Evolutionary conservation across 2,797 vertebrate species (phyloP).

Genomic region (Gallinago solitaria): DNA sequence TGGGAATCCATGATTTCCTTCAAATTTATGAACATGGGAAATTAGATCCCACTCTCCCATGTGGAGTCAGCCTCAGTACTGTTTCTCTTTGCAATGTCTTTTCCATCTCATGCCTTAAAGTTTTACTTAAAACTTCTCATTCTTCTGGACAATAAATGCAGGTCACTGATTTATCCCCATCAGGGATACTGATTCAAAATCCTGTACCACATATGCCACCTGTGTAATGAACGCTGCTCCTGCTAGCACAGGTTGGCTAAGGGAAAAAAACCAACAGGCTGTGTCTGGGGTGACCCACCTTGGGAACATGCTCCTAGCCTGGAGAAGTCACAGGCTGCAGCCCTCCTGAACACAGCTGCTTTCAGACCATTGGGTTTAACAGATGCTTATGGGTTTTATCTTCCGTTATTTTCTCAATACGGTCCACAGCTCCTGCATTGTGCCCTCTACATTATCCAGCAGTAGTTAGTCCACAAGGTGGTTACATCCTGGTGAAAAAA

Average conservation of each 20-base stretch:
- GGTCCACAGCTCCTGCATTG: background rate
- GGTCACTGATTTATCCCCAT: too few species aligned
- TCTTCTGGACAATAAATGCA: background rate
- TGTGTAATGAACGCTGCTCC: background rate
- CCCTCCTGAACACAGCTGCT: background rate
- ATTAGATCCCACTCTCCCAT: background rate
- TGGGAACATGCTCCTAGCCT: background rate
- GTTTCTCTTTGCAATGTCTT: background rate
- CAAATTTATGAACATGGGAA: background rate
- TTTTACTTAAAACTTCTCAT: background rate
- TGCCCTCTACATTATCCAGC: background rate
- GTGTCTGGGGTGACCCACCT: background rate
- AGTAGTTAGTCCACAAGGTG: background rate
- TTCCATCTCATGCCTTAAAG: background rate
- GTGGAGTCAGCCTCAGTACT: background rate
- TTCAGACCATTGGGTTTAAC: background rate
- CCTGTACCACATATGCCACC: background rate
- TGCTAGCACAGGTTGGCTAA: background rate
- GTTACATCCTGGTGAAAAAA: background rate
- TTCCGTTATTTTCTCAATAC: background rate
- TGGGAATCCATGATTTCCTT: background rate
- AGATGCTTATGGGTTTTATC: background rate
- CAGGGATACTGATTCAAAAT: background rate
- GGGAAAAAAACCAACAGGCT: background rate
- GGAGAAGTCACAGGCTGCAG: background rate